Base-by-base conservation (phyloP, 2,113 vertebrate genomes). In the Myiopsitta monachus region DNA sequence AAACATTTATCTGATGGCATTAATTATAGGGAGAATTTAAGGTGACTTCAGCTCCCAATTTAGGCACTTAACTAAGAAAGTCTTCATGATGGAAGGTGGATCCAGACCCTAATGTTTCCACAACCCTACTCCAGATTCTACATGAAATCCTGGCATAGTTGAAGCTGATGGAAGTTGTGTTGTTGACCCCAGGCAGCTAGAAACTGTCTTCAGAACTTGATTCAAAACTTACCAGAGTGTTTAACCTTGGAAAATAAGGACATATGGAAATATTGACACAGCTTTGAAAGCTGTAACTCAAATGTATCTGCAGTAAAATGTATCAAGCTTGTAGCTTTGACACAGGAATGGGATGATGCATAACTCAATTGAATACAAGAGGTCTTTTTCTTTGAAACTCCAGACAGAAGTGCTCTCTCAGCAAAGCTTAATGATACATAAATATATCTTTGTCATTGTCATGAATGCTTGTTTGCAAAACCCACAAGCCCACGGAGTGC, bases 381-480 rank as follows among this genome's bases (percentile, higher is more conserved):
- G 66, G n/a, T 94, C 52, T 93, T 94, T 95, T 80, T n/a, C 54
- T 91, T 79, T 87, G 75, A 94, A 96, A 93, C 31, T 61, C 28
- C 75, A 88, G 61, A 67, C 41, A 87, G 62, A 31, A 57, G 31
- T 91, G 22, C 68, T 87, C 44, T 87, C 68, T 83, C 74, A 83
- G 76, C 54, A 92, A 94, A 94, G 68, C 91, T 95, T 79, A 96
- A 84, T 77, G 68, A 46, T 70, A 52, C 81, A 85, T 69, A 87
- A 93, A 83, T 96, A 74, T 67, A 36, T 95, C 82, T 92, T 86
- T 78, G 76, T 98, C 51, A 44, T 33, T 94, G 90, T 82, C 73
- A 28, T 74, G 83, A 96, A 92, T 57, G 33, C 81, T 76, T 97
- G 84, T 95, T 97, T 96, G 94, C 78, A 91, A 93, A 88, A 63